Percentiles rank a stretch among this genome's conserved stretches.
phyloP scores from a whole-genome alignment of 2,888 invertebrate species.

The Cheilosia urbana region DNA sequence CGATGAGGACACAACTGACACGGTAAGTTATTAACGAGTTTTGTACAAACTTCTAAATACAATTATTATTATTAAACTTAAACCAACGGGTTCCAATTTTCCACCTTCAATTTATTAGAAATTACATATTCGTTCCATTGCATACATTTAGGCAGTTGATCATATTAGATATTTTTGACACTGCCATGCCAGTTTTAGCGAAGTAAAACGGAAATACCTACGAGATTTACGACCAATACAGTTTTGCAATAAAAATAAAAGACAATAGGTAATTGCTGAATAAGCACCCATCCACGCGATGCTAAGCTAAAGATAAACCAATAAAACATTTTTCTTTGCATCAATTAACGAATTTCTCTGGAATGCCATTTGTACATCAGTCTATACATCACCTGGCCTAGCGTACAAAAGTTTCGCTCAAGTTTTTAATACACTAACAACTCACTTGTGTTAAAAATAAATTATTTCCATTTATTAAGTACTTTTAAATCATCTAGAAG shows the following conservation, averaged over 20 bases:
- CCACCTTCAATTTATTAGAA: background rate
- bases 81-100: background rate
- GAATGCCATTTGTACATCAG: too few species aligned
- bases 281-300: too few species aligned
- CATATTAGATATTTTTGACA: background rate
- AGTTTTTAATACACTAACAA: background rate
- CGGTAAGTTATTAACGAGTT: constrained; percentile 76
- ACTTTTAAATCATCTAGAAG: constrained; percentile 72
- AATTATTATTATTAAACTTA: background rate
- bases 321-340: too few species aligned
- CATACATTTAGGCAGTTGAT: constrained; percentile 31
- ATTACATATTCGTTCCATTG: background rate
- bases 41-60: background rate
- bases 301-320: too few species aligned
- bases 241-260: too few species aligned
- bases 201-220: background rate
- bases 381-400: too few species aligned
- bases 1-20: constrained; percentile 79
- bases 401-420: background rate
- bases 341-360: too few species aligned
- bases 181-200: background rate
- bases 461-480: constrained; percentile 33
- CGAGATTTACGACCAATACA: too few species aligned
- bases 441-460: constrained; percentile 1
- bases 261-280: too few species aligned